Percentiles rank a stretch among this genome's conserved stretches.
These are phyloP conservation scores for Asbolus verrucosus DNA, from an alignment of 1,140 invertebrate species.

Conservation along the genomic window DNA sequence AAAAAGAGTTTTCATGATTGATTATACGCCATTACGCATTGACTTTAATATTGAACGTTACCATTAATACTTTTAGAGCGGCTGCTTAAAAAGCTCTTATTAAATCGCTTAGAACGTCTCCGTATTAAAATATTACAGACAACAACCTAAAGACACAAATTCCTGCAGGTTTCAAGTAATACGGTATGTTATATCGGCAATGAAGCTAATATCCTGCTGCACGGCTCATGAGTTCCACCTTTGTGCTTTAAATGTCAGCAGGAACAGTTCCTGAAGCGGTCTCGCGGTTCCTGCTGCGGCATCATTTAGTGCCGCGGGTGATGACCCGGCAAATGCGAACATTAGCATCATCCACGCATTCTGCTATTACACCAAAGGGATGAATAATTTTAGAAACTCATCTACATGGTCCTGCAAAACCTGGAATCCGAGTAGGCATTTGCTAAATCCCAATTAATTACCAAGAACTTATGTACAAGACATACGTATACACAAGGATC, in stretches of 20 bases:
- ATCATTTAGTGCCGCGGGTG: conserved; percentile 48
- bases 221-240: conserved; percentile 50
- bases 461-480: no score
- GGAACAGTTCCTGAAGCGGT: conserved; percentile 48
- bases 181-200: conserved; percentile 9
- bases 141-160: conserved; percentile 1
- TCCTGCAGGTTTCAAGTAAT: background rate
- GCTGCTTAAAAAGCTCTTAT: no score
- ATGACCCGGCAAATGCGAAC: conserved; percentile 53
- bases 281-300: conserved; percentile 49
- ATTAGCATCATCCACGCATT: conserved; percentile 38
- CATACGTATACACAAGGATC: no score
- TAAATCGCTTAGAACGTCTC: no score
- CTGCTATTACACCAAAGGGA: conserved; percentile 33
- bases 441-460: no score
- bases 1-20: no score
- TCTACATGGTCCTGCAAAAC: no score
- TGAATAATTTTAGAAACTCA: conserved; percentile 19
- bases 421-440: no score
- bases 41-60: no score
- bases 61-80: no score
- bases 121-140: no score
- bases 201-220: conserved; percentile 45
- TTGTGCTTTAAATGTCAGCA: conserved; percentile 48
- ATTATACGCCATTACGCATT: no score